These are phyloP conservation scores for Coendou prehensilis DNA, from an alignment of 2,797 vertebrate genomes.

Conservation along the genomic window DNA sequence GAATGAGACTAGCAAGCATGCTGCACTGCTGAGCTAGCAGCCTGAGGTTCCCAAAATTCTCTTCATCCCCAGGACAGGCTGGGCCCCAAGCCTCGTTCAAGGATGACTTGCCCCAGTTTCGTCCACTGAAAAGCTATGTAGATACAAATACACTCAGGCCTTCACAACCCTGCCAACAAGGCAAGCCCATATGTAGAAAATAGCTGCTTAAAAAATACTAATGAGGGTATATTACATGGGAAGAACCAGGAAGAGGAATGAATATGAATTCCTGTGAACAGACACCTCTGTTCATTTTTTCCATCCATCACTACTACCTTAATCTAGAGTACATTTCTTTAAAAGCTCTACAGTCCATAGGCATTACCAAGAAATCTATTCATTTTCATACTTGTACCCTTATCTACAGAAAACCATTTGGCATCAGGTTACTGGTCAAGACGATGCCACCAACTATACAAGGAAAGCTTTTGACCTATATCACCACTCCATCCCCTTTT, in stretches of 20 bases:
- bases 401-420: conserved; percentile 61
- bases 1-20: conserved; percentile 53
- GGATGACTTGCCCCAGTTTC: conserved; percentile 18
- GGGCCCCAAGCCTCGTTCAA: conserved; percentile 36
- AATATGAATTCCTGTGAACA: background rate
- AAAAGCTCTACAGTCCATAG: background rate
- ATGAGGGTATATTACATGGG: background rate
- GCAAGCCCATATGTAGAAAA: background rate
- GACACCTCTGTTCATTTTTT: conserved; percentile 8
- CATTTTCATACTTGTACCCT: conserved; percentile 11
- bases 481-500: background rate
- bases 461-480: background rate
- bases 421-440: background rate
- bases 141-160: conserved; percentile 8
- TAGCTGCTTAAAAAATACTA: background rate
- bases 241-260: conserved; percentile 21
- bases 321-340: background rate
- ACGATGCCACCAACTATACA: background rate
- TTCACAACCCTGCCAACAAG: background rate
- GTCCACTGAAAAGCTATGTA: background rate
- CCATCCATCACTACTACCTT: background rate
- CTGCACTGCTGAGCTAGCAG: conserved; percentile 60
- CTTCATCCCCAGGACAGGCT: background rate
- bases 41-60: conserved; percentile 57
- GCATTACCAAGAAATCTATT: background rate